These are phyloP conservation scores for Cephus pulcher DNA, from an alignment of 2,888 invertebrate genomes.

Conservation along the genomic window DNA sequence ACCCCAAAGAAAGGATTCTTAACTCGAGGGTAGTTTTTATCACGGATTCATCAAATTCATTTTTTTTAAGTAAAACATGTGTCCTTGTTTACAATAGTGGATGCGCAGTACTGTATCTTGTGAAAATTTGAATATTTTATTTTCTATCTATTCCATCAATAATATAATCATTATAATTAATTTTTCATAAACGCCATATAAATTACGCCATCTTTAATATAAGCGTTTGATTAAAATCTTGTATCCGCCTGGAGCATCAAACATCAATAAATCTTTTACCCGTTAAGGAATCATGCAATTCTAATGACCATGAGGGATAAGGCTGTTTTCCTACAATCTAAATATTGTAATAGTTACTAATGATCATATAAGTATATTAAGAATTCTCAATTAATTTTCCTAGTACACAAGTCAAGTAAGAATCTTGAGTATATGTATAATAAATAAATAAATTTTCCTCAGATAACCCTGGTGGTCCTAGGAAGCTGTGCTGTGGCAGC, in stretches of 20 bases:
- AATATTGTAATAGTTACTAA: background rate
- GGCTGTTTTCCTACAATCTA: background rate
- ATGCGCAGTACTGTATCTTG: no score
- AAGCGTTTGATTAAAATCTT: background rate
- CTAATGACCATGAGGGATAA: background rate
- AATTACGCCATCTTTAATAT: background rate
- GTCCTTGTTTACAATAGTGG: background rate
- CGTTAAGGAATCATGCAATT: background rate
- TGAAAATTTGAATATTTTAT: no score
- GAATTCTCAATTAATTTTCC: background rate
- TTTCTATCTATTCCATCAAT: no score
- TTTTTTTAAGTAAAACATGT: background rate
- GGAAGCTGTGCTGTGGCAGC: slow-evolving; percentile 38
- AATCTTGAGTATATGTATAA: background rate
- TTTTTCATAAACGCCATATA: background rate
- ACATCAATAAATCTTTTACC: background rate
- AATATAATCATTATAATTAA: background rate
- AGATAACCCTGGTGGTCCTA: slow-evolving; percentile 45
- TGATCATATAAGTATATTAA: background rate
- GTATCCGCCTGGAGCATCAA: background rate
- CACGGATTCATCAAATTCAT: background rate
- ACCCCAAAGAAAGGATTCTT: background rate
- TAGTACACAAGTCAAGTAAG: background rate
- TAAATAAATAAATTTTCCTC: background rate
- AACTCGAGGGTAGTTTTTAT: background rate